Evolutionary conservation across 2,888 invertebrate genomes (phyloP).

Genomic region (Cheilosia impressa): DNA sequence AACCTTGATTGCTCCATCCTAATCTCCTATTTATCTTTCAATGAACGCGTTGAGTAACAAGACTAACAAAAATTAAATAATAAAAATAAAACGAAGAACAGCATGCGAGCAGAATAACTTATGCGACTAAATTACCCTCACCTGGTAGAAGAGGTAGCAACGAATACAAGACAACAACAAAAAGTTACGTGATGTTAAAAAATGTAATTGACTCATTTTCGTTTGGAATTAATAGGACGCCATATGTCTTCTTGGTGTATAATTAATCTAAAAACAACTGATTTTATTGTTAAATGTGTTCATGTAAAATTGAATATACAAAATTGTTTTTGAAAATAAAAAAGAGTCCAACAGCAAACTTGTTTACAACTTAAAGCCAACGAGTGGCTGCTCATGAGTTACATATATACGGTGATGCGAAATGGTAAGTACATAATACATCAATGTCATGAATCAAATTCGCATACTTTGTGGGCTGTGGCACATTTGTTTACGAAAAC

Average conservation of each 20-base stretch:
- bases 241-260: not conserved
- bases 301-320: not conserved
- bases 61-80: not conserved
- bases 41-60: constrained; percentile 26
- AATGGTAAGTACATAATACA: not conserved
- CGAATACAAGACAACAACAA: not conserved
- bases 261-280: not conserved
- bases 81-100: constrained; percentile 11
- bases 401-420: not conserved
- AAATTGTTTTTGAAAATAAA: not conserved
- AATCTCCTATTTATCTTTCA: constrained; percentile 38
- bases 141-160: not conserved
- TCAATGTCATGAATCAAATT: not conserved
- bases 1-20: constrained; percentile 24
- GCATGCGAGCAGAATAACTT: constrained; percentile 48
- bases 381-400: not conserved
- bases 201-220: constrained; percentile 8
- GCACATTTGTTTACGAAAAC: no score
- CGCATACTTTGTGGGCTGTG: no score
- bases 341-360: not conserved
- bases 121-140: constrained; percentile 14
- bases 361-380: not conserved
- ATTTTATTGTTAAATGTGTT: not conserved
- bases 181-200: constrained; percentile 15
- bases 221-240: constrained; percentile 9